Base-by-base conservation (phyloP, 1,140 invertebrate genomes). In the Meloidogyne hapla region DNA sequence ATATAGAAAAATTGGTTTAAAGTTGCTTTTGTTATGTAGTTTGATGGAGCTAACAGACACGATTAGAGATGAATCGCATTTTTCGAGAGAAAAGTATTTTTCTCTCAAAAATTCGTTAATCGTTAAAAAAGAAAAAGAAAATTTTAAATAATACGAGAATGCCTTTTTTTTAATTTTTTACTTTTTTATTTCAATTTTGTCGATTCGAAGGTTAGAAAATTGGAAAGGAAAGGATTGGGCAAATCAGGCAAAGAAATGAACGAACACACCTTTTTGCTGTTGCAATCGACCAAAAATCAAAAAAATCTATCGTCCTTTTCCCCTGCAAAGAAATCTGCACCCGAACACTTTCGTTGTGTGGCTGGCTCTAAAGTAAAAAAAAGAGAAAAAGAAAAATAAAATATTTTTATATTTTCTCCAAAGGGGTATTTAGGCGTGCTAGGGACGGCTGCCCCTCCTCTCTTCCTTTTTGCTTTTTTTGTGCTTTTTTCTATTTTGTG, bases 201-300 rank as follows among this genome's bases (percentile, higher is more conserved):
- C 48, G 48, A 56, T 56, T 56, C n/a, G 48, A 56, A n/a, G 48
- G 48, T n/a, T 18, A 48, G 18, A 48, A 48, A 48, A 48, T 4
- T 18, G 15, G 5, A n/a, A 56, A 56, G 12, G 13, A 12, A n/a
- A n/a, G n/a, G 18, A 56, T 56, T 56, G 48, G 48, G 48, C 18
- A 56, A 56, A 56, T 56, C 48, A 56, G 48, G 48, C 48, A 56
- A n/a, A n/a, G n/a, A 56, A 56, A 18, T 15, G 2, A 45, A 56
- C 1, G 5, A 21, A 21, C n/a, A 56, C 48, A n/a, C 48, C 48
- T 56, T 56, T 56, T 56, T 56, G n/a, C 48, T 56, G 48, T 56
- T 56, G 48, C 48, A 56, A n/a, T 56, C 18, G 48, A 56, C 48
- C 48, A 56, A 56, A 56, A 56, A 56, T n/a, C 48, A 56, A n/a